Evolutionary conservation across 2,113 vertebrate species (phyloP).

Genomic region (Aleadryas rufinucha): DNA sequence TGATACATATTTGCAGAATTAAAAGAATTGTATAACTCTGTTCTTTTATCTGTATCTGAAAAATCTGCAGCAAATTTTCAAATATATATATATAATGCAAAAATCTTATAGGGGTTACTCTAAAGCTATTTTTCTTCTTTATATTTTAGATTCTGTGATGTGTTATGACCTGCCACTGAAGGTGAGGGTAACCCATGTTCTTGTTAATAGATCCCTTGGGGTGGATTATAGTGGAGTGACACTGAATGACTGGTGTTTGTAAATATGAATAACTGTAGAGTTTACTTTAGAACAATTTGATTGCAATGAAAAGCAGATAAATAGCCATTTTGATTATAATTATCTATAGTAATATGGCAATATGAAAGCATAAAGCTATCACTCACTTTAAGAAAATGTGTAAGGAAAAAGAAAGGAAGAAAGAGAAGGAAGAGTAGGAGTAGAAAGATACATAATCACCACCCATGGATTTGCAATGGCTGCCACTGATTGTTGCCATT

Average conservation of each 20-base stretch:
- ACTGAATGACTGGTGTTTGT: not conserved
- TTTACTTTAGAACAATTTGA: not conserved
- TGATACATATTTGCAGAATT: not conserved
- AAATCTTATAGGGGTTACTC: not conserved
- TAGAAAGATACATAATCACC: not conserved
- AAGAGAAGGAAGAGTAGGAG: not conserved
- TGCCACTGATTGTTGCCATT: not conserved
- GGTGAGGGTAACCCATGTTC: not conserved
- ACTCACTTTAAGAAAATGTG: not conserved
- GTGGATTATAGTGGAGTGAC: not conserved
- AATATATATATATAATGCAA: not conserved
- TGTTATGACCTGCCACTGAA: not conserved
- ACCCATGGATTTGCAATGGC: not conserved
- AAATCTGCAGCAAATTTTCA: not conserved
- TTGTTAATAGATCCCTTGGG: not conserved
- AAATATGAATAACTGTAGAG: not conserved
- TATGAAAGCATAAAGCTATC: not conserved
- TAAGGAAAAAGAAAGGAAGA: not conserved
- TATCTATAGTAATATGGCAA: not conserved
- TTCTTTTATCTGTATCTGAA: not conserved
- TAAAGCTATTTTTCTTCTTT: not conserved
- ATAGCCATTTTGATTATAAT: not conserved
- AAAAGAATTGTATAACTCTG: not conserved
- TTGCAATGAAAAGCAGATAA: not conserved
- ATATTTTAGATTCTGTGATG: not conserved